Evolutionary conservation across 2,113 vertebrate species (phyloP).

Genomic region (Rhagologus leucostigma): DNA sequence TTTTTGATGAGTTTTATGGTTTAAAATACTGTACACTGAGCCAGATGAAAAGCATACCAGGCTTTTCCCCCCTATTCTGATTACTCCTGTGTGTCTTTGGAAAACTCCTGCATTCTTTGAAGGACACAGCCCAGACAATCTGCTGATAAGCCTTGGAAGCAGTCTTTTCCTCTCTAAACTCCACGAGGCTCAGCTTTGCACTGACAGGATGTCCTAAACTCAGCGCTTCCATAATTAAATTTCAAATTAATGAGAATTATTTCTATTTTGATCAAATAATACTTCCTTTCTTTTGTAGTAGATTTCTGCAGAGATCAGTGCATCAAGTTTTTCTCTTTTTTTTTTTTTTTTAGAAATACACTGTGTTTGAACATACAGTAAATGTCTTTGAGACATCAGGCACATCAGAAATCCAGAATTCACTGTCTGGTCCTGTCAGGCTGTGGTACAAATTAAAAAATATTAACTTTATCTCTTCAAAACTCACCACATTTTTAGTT

Average conservation of each 20-base stretch:
- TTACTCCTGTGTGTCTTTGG: not conserved
- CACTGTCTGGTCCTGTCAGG: not conserved
- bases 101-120: not conserved
- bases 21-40: not conserved
- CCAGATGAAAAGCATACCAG: not conserved
- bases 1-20: not conserved
- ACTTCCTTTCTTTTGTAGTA: not conserved
- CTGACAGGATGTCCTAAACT: not conserved
- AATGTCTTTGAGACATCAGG: not conserved
- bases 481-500: not conserved
- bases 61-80: not conserved
- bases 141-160: not conserved
- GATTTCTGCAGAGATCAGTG: not conserved
- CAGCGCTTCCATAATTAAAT: not conserved
- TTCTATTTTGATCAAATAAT: not conserved
- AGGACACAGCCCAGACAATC: not conserved
- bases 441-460: not conserved
- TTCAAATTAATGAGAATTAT: not conserved
- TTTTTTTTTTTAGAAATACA: not conserved
- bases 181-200: not conserved
- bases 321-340: not conserved
- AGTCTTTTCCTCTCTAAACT: not conserved
- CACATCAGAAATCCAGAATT: not conserved
- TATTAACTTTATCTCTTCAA: not conserved
- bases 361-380: not conserved